A percentile compares a stretch with the other conserved stretches of the same genome.
Evolutionary conservation across 2,797 vertebrate genomes (phyloP).

Genomic region (Halcyon badia): DNA sequence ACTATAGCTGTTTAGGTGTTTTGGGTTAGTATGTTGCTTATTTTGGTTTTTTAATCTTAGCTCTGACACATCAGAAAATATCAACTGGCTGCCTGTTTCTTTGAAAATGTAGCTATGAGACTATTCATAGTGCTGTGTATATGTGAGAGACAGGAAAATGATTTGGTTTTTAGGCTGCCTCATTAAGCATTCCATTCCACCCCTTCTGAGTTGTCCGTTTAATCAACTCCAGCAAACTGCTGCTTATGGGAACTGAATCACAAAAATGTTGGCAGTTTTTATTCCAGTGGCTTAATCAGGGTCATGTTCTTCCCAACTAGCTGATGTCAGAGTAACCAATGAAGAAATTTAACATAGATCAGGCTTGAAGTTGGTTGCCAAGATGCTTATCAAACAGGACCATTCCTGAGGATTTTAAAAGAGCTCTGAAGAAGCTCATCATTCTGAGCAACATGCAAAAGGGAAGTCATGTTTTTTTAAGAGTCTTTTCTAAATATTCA

Average conservation of each 20-base stretch:
- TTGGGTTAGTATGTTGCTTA: neutral
- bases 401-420: neutral
- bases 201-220: neutral
- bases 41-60: neutral
- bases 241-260: neutral
- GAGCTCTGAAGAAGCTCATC: neutral
- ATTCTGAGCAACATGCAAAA: neutral
- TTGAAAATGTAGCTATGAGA: neutral
- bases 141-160: neutral
- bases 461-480: neutral
- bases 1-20: neutral
- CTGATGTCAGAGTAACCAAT: neutral
- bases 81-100: neutral
- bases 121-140: neutral
- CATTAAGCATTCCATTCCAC: neutral
- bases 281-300: neutral
- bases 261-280: neutral
- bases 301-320: neutral
- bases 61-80: neutral
- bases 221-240: neutral
- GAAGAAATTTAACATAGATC: neutral
- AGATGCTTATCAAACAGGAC: neutral
- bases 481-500: neutral
- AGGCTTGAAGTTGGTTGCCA: neutral
- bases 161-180: neutral